Base-by-base conservation (phyloP, 2,888 invertebrate genomes). In the Malthinus flaveolus region DNA sequence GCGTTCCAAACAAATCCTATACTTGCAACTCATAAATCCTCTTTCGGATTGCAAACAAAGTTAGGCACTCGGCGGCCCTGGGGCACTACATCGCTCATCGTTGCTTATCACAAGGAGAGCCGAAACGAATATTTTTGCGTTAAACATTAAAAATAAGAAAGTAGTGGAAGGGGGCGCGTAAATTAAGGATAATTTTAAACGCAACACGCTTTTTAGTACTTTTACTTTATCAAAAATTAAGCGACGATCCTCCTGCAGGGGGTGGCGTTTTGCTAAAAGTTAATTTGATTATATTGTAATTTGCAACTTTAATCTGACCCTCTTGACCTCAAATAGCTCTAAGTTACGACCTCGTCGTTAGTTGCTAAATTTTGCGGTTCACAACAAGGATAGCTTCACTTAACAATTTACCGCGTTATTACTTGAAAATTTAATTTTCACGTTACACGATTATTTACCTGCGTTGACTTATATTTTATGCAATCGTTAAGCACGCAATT, bases 271-370 rank as follows among this genome's bases (percentile, higher is more conserved):
- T 63, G 69, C 61, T 69, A 66, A 73, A 74, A 74, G 73, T 73
- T 74, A 74, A 74, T 75, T 74, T 72, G 74, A 75, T 75, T 75
- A 75, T 72, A 72, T 72, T 74, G 74, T 75, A 75, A 75, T 75
- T 75, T 74, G 71, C 69, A 71, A 73, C 72, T 74, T 73, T 74
- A 74, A 74, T 75, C 73, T 69, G 69, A 67, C 66, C 66, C 64
- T 61, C 49, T 56, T 59, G 61, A 52, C 63, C 62, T 61, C 56
- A 60, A 60, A 60, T 46, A 51, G 48, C 47, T 49, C 52, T 56
- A 55, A 60, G 56, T 60, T 60, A 60, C 52, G 52, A 47, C 50
- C 42, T 47, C 51, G 34, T 51, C 50, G 47, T 51, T 57, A 52
- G 51, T 52, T 57, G 37, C 52, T 57, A 44, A 51, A 57, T 57